Evolutionary conservation across 30 jellyfish, hydroid and myxozoan genomes (phyloP).

Genomic region (Mastigias papua): DNA sequence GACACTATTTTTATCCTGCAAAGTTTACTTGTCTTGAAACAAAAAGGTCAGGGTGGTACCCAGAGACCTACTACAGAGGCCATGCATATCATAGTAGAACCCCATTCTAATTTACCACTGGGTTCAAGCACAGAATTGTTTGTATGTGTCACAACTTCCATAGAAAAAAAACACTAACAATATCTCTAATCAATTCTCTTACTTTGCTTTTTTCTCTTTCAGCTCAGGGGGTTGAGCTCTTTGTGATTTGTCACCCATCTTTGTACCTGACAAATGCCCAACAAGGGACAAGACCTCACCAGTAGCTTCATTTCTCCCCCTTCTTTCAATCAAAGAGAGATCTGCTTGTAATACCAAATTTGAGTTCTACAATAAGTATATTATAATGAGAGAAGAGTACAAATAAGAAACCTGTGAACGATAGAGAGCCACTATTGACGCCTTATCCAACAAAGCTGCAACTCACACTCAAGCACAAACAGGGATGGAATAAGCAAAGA

Average conservation of each 20-base stretch:
- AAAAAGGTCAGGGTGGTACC: too few relatives aligned
- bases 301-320: conserved; percentile 98
- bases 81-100: too few relatives aligned
- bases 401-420: background rate
- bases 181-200: background rate
- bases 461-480: too few relatives aligned
- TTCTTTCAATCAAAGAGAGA: conserved; percentile 92
- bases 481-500: too few relatives aligned
- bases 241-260: conserved; percentile 98
- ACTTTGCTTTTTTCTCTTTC: conserved; percentile 90
- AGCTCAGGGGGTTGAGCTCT: conserved; percentile 90
- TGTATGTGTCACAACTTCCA: too few relatives aligned
- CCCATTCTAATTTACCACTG: too few relatives aligned
- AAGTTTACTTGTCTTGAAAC: too few relatives aligned
- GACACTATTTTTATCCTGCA: too few relatives aligned
- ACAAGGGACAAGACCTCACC: conserved; percentile 98
- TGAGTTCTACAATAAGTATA: conserved; percentile 79
- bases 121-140: too few relatives aligned
- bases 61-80: too few relatives aligned
- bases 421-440: background rate
- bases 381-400: background rate
- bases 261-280: conserved; percentile 87
- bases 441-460: background rate
- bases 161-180: too few relatives aligned
- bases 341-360: conserved; percentile 99